These are phyloP conservation scores for Callionymus lyra DNA, from an alignment of 2,113 vertebrate genomes.

Conservation along the genomic window DNA sequence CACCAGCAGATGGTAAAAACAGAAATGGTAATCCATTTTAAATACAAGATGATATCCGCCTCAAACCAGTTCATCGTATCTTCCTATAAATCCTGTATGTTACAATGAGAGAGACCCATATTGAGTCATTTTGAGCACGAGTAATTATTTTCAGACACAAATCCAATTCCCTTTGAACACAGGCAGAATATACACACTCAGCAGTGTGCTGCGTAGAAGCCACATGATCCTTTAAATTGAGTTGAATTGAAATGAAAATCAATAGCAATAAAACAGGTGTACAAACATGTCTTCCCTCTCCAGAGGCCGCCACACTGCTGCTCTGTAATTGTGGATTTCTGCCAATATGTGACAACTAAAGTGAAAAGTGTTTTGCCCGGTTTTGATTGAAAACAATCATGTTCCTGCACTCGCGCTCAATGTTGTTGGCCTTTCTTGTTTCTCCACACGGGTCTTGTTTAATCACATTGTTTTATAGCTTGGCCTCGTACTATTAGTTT, in stretches of 20 bases:
- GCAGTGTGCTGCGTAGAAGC: constrained; percentile 19
- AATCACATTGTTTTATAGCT: constrained; percentile 31
- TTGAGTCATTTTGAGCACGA: constrained; percentile 18
- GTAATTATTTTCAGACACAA: constrained; percentile 35
- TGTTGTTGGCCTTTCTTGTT: background rate
- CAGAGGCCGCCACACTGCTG: background rate
- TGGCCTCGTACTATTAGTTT: constrained; percentile 14
- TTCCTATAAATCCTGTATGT: no score
- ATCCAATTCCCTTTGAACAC: constrained; percentile 24
- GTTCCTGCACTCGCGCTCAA: background rate
- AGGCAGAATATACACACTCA: constrained; percentile 21
- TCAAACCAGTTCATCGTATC: no score
- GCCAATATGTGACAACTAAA: background rate
- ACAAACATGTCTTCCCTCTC: constrained; percentile 6
- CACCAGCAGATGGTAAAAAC: no score
- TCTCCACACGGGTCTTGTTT: constrained; percentile 19
- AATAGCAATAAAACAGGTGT: constrained; percentile 16
- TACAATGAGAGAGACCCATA: no score
- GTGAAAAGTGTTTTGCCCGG: constrained; percentile 1
- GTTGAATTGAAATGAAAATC: constrained; percentile 40
- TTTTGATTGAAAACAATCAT: constrained; percentile 2
- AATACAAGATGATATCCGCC: no score
- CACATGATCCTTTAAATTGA: constrained; percentile 17
- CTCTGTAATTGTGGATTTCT: constrained; percentile 1
- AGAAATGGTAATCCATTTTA: no score